Conservation (phyloP, 2,888 invertebrate species). For the Prosopocoilus inquinatus region DNA sequence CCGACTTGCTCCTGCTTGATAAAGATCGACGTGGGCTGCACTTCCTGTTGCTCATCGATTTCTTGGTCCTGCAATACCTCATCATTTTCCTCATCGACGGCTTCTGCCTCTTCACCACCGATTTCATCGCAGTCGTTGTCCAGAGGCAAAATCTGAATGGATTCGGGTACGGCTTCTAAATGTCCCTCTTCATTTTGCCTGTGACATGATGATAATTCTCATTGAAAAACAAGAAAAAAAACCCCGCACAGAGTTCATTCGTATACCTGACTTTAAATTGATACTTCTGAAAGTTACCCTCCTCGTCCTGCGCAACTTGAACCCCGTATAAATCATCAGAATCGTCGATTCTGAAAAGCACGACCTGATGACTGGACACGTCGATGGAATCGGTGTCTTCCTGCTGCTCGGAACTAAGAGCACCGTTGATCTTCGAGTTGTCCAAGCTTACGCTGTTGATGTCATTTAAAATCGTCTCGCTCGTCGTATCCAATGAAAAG, state of each 20-base stretch:
- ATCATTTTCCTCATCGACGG: slow-evolving; percentile 7
- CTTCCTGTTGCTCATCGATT: neutral
- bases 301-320: slow-evolving; percentile 44
- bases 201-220: slow-evolving; percentile 15
- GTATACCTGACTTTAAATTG: slow-evolving; percentile 49
- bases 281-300: slow-evolving; percentile 47
- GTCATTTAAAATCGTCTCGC: slow-evolving; percentile 36
- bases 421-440: slow-evolving; percentile 20
- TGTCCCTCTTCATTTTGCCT: slow-evolving; percentile 47
- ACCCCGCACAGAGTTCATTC: slow-evolving; percentile 1
- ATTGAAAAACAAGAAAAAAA: no score
- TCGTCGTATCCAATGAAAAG: slow-evolving; percentile 42
- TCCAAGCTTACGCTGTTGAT: slow-evolving; percentile 30
- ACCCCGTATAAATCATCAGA: slow-evolving; percentile 47
- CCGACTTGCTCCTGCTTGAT: slow-evolving; percentile 14
- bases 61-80: neutral
- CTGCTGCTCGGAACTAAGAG: slow-evolving; percentile 17
- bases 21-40: neutral
- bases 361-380: slow-evolving; percentile 34
- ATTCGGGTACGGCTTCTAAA: slow-evolving; percentile 46
- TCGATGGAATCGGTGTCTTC: slow-evolving; percentile 11
- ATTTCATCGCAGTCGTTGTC: slow-evolving; percentile 17
- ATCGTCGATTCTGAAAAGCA: slow-evolving; percentile 44
- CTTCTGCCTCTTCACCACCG: slow-evolving; percentile 7
- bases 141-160: slow-evolving; percentile 42